A percentile compares a stretch with the other conserved stretches of the same genome.
phyloP scores from a whole-genome alignment of 1,140 invertebrate species.

The Bombus picipes region DNA sequence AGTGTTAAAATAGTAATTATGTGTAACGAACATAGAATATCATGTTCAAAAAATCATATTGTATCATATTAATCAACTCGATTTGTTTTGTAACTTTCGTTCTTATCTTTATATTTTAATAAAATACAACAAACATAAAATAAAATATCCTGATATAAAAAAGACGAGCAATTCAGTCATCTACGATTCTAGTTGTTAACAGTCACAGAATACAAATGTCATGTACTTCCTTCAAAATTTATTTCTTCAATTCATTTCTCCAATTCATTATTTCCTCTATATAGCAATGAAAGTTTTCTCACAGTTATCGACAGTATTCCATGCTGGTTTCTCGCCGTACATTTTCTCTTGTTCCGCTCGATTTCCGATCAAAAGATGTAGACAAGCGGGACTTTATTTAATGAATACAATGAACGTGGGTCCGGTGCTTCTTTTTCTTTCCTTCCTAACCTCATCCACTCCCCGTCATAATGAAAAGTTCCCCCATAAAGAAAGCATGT shows the following conservation, averaged over 20 bases:
- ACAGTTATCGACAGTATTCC: no score
- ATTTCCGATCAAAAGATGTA: slow-evolving; percentile 11
- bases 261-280: background rate
- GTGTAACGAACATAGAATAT: background rate
- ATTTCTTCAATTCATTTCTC: no score
- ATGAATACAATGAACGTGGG: background rate
- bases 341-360: background rate
- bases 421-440: background rate
- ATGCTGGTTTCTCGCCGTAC: no score
- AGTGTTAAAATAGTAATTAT: background rate
- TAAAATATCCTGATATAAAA: background rate
- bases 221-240: no score
- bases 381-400: slow-evolving; percentile 22
- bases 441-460: background rate
- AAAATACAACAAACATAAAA: no score
- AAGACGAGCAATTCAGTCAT: background rate
- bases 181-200: background rate
- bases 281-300: background rate
- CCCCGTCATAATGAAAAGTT: slow-evolving; percentile 2
- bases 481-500: slow-evolving; percentile 7
- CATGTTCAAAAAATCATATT: no score
- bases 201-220: background rate
- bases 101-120: no score
- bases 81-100: no score
- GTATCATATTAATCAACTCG: no score